Evolutionary conservation across 2,113 vertebrate species (phyloP), one percentile per base, ranked within the genome.

Genomic region (Bos taurus): DNA sequence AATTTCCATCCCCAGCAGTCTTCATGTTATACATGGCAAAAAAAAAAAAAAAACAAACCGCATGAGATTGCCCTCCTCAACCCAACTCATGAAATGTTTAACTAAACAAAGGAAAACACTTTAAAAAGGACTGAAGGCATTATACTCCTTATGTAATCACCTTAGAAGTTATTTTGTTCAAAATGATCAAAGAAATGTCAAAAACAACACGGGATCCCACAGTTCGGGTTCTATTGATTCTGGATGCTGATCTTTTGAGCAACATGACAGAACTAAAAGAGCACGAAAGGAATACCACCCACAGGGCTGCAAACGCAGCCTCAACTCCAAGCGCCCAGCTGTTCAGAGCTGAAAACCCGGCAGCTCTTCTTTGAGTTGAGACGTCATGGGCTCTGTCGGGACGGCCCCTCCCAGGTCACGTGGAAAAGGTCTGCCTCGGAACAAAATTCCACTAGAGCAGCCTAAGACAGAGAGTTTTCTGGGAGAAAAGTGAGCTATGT

Each of bases 101-200:
- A 54, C 26, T 74, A n/a, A 64, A 67, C 90, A 93, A 89, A 96
- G 54, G 80, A 25, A 95, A 92, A 52, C 62, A 46, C 40, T 48
- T 95, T 62, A 2, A 48, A 46, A 96, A 81, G 64, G 50, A 80
- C 60, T 57, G 33, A 89, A 62, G 56, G 14, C 60, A 28, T 71
- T n/a, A 1, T 16, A 93, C 36, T 71, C 26, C 52, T 90, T 30
- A 56, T 52, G 30, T 59, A 88, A 94, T 54, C 59, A 83, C 33
- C 16, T 71, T 80, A 46, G 36, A 91, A 62, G 33, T 95, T 89
- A 87, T 64, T 93, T 88, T 88, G n/a, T 62, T 90, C 43, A 87
- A 74, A 82, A 77, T 92, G 36, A 71, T 40, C 67, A 94, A 81
- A 59, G 78, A 91, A 95, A 89, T 16, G 19, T 80, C n/a, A 33